Conservation (phyloP, 1,140 invertebrate genomes). For the Drosophila nigromelanica region DNA sequence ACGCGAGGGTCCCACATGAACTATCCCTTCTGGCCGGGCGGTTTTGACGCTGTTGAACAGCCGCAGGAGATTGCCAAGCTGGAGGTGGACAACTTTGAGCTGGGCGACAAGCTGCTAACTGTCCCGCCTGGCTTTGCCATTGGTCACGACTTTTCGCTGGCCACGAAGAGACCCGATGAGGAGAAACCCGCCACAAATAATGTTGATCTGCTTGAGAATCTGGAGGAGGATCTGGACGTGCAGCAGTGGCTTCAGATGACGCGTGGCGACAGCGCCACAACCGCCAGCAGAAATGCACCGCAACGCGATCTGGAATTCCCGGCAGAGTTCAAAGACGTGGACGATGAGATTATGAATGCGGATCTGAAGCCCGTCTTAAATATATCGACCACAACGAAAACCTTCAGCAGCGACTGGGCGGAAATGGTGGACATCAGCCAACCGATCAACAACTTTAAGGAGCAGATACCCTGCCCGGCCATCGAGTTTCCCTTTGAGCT, state of each 20-base stretch:
- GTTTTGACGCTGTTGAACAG: conserved; percentile 86
- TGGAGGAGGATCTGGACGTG: conserved; percentile 77
- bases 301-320: conserved; percentile 32
- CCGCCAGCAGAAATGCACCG: background rate
- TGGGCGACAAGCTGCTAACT: conserved; percentile 86
- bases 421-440: conserved; percentile 92
- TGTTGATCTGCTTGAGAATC: conserved; percentile 68
- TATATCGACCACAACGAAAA: conserved; percentile 83
- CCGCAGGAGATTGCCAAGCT: conserved; percentile 65
- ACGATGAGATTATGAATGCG: conserved; percentile 76
- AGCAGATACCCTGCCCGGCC: conserved; percentile 93
- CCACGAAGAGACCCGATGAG: background rate
- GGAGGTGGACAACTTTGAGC: conserved; percentile 80
- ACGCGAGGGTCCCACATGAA: conserved; percentile 89
- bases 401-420: conserved; percentile 90
- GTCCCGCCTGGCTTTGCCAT: conserved; percentile 87
- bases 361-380: conserved; percentile 85
- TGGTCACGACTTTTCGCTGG: conserved; percentile 85
- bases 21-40: conserved; percentile 92
- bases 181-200: conserved; percentile 20
- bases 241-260: conserved; percentile 75
- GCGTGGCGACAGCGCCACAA: conserved; percentile 24
- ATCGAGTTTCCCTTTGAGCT: conserved; percentile 96
- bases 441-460: conserved; percentile 92
- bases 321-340: conserved; percentile 67